These are phyloP conservation scores for Aphis craccivora DNA, from an alignment of 1,140 invertebrate genomes.

Conservation along the genomic window DNA sequence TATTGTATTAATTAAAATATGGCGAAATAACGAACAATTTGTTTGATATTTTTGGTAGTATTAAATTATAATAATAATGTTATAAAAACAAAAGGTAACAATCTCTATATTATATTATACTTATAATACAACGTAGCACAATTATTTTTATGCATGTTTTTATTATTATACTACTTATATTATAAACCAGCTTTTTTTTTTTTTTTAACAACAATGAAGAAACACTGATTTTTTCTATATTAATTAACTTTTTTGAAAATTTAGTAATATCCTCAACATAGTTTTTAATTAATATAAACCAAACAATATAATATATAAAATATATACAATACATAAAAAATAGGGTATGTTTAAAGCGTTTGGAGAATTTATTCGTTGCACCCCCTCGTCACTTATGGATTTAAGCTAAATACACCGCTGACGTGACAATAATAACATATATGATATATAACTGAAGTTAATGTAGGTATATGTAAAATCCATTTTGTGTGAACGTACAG, in stretches of 20 bases:
- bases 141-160: neutral
- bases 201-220: neutral
- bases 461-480: neutral
- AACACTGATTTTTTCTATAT: neutral
- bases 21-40: neutral
- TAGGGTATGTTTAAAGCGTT: neutral
- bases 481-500: neutral
- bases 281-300: no score
- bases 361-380: neutral
- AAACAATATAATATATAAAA: no score
- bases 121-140: neutral
- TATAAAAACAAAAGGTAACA: neutral
- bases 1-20: neutral
- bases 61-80: neutral
- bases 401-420: neutral
- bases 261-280: no score
- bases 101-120: neutral
- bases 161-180: no score
- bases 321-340: no score
- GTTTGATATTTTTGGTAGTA: neutral
- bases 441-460: neutral
- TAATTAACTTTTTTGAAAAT: neutral
- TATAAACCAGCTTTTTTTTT: neutral
- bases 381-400: no score
- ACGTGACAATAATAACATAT: neutral